Base-by-base conservation (phyloP, 2,113 vertebrate genomes). In the Phyllostomus discolor region DNA sequence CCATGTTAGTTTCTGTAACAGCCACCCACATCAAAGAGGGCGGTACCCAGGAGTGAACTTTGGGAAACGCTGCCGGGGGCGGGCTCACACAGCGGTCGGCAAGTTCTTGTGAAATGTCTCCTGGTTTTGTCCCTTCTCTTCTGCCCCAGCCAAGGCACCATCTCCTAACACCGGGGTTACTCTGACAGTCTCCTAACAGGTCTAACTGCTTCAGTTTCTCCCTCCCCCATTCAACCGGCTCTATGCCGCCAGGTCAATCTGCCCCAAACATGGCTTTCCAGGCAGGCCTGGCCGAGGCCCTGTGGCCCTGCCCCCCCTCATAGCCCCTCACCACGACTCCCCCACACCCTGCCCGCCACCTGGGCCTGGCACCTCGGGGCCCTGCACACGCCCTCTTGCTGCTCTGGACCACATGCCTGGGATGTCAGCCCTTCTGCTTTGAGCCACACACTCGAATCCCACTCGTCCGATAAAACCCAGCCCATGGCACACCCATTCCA, bases 21-120 rank as follows among this genome's bases (percentile, higher is more conserved):
- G 70, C 75, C 33, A 38, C 85, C 88, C 93, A 95, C 97, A 97
- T 83, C 91, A 95, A 88, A 94, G 88, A 86, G n/a, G 67, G 33
- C 66, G 48, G 57, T 57, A 69, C 94, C 88, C 79, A 81, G 89
- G 90, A 93, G 67, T 19, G 28, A 35, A 57, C 95, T 78, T 78
- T 52, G 84, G 84, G 94, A 76, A 90, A 67, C 14, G 78, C 85
- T 93, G 78, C 95, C 82, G 41, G 92, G 88, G 92, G 24, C 94
- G 17, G 90, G 88, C 88, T 88, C 26, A 28, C 95, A 95, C 96
- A 95, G 66, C n/a, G 78, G 90, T 91, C 88, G 70, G 66, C 87
- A 91, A 67, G 84, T 64, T 94, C 88, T 97, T 80, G 72, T 69
- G 92, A 97, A 96, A 95, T 16, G 67, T 41, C 50, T 91, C 75